Evolutionary conservation across 2,797 vertebrate genomes (phyloP), one percentile per base, ranked within the genome.

Genomic region (Anniella stebbinsi): DNA sequence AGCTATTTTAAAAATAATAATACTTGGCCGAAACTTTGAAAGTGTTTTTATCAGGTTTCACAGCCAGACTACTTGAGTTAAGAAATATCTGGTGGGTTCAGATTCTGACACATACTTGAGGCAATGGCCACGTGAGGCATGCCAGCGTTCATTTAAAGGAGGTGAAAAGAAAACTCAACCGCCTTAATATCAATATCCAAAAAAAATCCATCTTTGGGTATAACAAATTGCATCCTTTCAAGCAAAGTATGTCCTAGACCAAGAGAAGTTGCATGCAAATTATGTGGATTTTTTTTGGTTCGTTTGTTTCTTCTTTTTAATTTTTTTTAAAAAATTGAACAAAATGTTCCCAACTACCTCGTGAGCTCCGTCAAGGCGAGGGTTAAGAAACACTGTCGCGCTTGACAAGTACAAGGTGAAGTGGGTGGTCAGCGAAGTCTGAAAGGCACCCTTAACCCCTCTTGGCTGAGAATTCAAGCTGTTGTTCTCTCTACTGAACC

Each of bases 371-470:
- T 89, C 76, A 21, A 80, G 76, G 77, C 70, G 7, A 66, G 92
- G 51, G 94, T 92, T 91, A 92, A 94, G 41, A 0, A 69, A 78
- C 30, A 77, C 86, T 2, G 87, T 45, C 45, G 11, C 75, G 60
- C 28, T 23, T 76, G 91, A 91, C 94, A 88, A 91, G 93, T 87
- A 89, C 92, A 87, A 92, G 95, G 95, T 93, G 93, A 93, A 91
- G 96, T 97, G 96, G 97, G 97, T 97, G 97, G 97, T 92, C 95
- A 93, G 92, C 51, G 88, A 82, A 78, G 88, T 72, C 91, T 94
- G 93, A 94, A 89, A 96, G 96, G 93, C 96, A 95, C 96, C 96
- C 96, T 96, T 96, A 94, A 93, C 96, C 96, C 94, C 95, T 95
- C 96, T 93, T 92, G 96, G 97, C 96, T 93, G 94, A 95, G 96